A percentile compares a stretch with the other conserved stretches of the same genome.
phyloP scores from a whole-genome alignment of 2,888 invertebrate genomes.

The Cheilosia grossa region DNA sequence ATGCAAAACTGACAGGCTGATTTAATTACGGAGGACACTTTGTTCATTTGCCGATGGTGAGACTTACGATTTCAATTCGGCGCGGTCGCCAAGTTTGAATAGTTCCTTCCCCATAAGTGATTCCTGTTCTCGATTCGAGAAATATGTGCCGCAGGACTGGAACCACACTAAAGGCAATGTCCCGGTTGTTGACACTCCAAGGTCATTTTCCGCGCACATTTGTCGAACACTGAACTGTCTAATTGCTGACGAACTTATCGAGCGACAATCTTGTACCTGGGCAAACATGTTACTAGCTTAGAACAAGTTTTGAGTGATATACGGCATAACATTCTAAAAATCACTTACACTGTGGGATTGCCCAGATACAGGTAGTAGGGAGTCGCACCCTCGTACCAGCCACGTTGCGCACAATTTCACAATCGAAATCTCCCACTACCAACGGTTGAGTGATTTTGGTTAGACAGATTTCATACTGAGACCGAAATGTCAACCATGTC shows the following conservation, averaged over 20 bases:
- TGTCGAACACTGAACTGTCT: neutral
- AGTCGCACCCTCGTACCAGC: neutral
- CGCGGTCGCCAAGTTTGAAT: too few species aligned
- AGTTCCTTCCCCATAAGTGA: too few species aligned
- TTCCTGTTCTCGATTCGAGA: too few species aligned
- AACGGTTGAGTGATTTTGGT: too few species aligned
- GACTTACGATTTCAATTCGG: too few species aligned
- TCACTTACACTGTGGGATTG: neutral
- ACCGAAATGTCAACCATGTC: slow-evolving; percentile 1
- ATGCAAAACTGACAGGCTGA: neutral
- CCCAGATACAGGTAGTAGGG: neutral
- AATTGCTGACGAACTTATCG: slow-evolving; percentile 1
- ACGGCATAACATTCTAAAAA: neutral
- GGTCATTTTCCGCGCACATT: neutral
- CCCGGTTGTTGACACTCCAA: neutral
- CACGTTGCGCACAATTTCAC: neutral
- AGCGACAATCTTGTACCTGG: neutral
- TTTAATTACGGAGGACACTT: neutral
- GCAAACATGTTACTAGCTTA: neutral
- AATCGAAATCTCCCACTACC: neutral
- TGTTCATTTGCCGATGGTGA: neutral
- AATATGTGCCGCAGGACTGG: too few species aligned
- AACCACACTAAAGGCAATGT: too few species aligned
- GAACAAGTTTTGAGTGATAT: neutral
- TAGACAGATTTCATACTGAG: neutral